These are phyloP conservation scores for Actenoides hombroni DNA, from an alignment of 2,113 vertebrate species.

Conservation along the genomic window DNA sequence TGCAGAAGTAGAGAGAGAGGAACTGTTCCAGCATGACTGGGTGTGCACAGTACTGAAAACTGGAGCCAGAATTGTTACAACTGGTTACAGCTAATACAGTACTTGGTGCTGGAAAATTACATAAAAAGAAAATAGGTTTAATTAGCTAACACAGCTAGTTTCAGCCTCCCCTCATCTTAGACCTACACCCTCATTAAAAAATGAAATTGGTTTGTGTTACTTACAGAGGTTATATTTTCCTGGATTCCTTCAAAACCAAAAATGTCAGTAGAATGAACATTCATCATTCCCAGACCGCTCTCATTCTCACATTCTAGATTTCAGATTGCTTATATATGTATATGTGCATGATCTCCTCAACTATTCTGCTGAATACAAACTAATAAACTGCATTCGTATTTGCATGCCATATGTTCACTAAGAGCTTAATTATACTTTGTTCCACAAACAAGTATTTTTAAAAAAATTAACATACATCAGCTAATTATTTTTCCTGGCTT, in stretches of 20 bases:
- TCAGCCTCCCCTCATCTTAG: not conserved
- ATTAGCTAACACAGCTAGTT: slow-evolving; percentile 13
- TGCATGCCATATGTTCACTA: slow-evolving; percentile 36
- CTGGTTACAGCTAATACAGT: slow-evolving; percentile 20
- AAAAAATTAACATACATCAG: slow-evolving; percentile 39
- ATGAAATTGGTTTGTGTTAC: not conserved
- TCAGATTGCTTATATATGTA: slow-evolving; percentile 45
- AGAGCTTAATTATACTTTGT: slow-evolving; percentile 43
- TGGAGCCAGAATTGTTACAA: slow-evolving; percentile 12
- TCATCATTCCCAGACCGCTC: not conserved
- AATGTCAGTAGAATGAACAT: slow-evolving; percentile 5
- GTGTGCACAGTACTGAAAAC: not conserved
- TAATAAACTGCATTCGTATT: not conserved
- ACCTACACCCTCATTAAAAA: not conserved
- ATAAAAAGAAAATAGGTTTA: not conserved
- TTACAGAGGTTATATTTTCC: not conserved
- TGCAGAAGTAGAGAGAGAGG: not conserved
- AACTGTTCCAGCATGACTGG: slow-evolving; percentile 10
- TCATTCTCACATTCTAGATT: slow-evolving; percentile 21
- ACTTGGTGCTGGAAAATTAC: slow-evolving; percentile 9
- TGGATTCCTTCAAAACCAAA: slow-evolving; percentile 27
- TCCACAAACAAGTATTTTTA: slow-evolving; percentile 30
- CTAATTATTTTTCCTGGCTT: slow-evolving; percentile 60
- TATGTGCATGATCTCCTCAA: slow-evolving; percentile 35
- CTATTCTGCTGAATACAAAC: not conserved